Base-by-base conservation (phyloP, 2,797 vertebrate species). In the Falco berigora region DNA sequence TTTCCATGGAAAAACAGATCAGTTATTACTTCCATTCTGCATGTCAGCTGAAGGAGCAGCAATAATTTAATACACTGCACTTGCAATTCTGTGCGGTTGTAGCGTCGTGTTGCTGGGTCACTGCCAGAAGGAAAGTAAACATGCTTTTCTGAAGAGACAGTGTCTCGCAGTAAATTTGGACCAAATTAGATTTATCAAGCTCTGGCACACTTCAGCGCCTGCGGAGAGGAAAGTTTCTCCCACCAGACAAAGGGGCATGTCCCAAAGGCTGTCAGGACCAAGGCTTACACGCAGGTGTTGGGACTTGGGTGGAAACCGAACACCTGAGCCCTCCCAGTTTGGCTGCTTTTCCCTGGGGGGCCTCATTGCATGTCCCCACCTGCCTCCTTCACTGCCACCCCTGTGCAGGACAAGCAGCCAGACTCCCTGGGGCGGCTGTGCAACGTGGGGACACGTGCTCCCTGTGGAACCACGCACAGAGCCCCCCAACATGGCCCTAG, bases 71-170 rank as follows among this genome's bases (percentile, higher is more conserved):
- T 87, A 79, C 14, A 6, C 18, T 6, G 25, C 19, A 17, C 55
- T 91, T 90, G 79, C 62, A 75, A n/a, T 86, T 86, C 79, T 72
- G 69, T 83, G 40, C 66, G 44, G 55, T 14, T 2, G 0, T 21
- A 85, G 49, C 10, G 10, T 40, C 1, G 3, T 20, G 4, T 53
- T 84, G 72, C 85, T 84, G 79, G 85, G 79, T 59, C 73, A 32
- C 50, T 59, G 82, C 58, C 82, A 92, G 75, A 30, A 94, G 68
- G 64, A 78, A 86, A 78, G 62, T 6, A 92, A 95, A 92, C 67
- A 75, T 0, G 0, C 14, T 62, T 59, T 68, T 36, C 88, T 77
- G 76, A 84, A 81, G 50, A 72, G 53, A 77, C 0, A 0, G 2
- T 8, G 14, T 59, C 67, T 73, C 50, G 56, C n/a, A 84, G 71